These are phyloP conservation scores for Fissipunctia ypsillon DNA, from an alignment of 2,888 invertebrate species.

Conservation along the genomic window DNA sequence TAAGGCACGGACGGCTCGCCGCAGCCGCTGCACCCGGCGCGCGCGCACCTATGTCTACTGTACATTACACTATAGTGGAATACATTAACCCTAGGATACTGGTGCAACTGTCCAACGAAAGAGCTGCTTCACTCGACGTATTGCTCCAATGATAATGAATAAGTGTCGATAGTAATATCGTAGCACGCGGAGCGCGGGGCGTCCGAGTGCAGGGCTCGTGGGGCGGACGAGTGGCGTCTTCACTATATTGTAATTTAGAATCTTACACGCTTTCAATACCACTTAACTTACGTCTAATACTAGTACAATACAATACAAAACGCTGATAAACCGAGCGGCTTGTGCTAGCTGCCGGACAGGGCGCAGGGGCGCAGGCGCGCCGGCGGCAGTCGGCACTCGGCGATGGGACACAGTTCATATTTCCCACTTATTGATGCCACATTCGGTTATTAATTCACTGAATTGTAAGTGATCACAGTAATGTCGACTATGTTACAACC, in stretches of 20 bases:
- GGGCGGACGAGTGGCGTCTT: constrained; percentile 75
- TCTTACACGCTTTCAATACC: constrained; percentile 83
- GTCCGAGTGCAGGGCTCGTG: constrained; percentile 59
- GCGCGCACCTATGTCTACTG: constrained; percentile 18
- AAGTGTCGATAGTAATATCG: not conserved
- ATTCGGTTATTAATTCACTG: not conserved
- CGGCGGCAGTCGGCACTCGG: too few species aligned
- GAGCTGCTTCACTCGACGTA: constrained; percentile 48
- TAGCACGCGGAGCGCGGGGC: constrained; percentile 23
- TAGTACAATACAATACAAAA: constrained; percentile 43
- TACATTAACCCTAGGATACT: constrained; percentile 17
- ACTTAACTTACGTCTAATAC: constrained; percentile 62
- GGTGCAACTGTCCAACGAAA: constrained; percentile 14
- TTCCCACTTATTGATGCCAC: not conserved
- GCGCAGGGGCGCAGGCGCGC: too few species aligned
- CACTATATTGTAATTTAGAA: constrained; percentile 86
- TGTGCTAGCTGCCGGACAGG: not conserved
- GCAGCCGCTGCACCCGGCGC: constrained; percentile 64
- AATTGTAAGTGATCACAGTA: constrained; percentile 3
- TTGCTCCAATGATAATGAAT: constrained; percentile 18
- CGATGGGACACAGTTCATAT: not conserved
- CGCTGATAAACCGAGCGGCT: constrained; percentile 25
- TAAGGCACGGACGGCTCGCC: constrained; percentile 83
- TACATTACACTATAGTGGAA: constrained; percentile 20
- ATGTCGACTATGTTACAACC: not conserved